Evolutionary conservation across 92 coral and sea anemone genomes (phyloP), one percentile per base, ranked within the genome.

Genomic region (Epizoanthus stellaris): DNA sequence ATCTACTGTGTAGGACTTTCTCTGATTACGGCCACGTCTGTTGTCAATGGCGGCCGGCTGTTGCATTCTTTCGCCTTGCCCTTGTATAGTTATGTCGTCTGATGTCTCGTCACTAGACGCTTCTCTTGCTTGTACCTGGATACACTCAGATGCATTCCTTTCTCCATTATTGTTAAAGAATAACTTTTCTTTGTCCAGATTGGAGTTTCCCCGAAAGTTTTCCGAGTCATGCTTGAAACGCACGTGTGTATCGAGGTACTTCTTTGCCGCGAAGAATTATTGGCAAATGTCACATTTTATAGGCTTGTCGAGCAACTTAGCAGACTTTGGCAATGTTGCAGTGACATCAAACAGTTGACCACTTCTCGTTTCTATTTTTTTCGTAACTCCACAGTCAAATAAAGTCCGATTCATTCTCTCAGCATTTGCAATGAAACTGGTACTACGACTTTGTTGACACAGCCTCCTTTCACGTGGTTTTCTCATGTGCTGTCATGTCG

Each of bases 1-100:
- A 75, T 92, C 93, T 36, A 89, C 61, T 8, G 92, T 89, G 88
- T 89, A 89, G 4, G 94, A 88, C 85, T 91, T 91, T 64, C 89
- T 67, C 79, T 58, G 81, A 49, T 69, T 71, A 39, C 77, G 54
- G 56, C 91, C 93, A 70, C 88, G 52, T 77, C 93, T 72, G 72
- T 82, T 91, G 68, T 87, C 85, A 61, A 54, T 58, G 61, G 77
- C 13, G 59, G 16, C 39, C 60, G 39, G 77, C 77, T 16, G 13
- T 43, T 56, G 77, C 39, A 47, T 72, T 72, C 77, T 42, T 42
- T 42, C 45, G 77, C 77, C 77, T 30, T 72, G 77, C 39, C 34
- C 77, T 54, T 72, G 59, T 72, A 54, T 54, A 72, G 77, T 23
- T 23, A 23, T 23, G 25, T 23, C 25, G 0, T 23, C 25, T 23